These are phyloP conservation scores for Vulpes lagopus DNA, from an alignment of 2,113 vertebrate species.

Conservation along the genomic window DNA sequence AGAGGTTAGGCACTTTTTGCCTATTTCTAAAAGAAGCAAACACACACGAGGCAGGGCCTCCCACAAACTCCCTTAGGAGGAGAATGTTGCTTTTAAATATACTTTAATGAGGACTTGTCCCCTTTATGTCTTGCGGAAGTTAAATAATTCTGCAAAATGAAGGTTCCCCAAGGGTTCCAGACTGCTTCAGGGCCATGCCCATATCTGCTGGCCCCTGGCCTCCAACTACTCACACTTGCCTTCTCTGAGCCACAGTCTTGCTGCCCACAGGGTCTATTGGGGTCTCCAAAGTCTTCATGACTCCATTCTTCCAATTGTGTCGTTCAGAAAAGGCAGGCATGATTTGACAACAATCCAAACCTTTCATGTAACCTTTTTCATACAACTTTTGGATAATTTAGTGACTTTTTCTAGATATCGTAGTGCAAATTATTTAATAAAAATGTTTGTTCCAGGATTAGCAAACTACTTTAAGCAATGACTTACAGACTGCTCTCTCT, in stretches of 20 bases:
- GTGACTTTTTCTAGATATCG: background rate
- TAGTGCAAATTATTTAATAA: background rate
- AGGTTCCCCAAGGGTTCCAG: background rate
- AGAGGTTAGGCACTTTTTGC: fast-evolving
- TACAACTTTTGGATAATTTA: background rate
- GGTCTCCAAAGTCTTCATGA: background rate
- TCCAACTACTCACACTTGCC: background rate
- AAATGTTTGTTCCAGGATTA: background rate
- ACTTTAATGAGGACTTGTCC: fast-evolving
- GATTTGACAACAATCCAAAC: background rate
- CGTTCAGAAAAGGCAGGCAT: fast-evolving
- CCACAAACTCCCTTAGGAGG: background rate
- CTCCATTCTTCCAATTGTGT: fast-evolving
- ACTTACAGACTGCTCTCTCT: background rate
- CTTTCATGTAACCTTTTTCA: background rate
- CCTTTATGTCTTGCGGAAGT: background rate
- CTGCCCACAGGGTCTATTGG: fast-evolving
- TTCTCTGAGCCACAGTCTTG: too few relatives aligned
- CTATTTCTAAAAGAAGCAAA: background rate
- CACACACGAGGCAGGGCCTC: background rate
- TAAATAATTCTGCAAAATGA: background rate
- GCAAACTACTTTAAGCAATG: background rate
- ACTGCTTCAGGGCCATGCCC: fast-evolving
- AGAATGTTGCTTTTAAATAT: background rate
- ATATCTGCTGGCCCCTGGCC: background rate